Conservation (phyloP, 2,113 vertebrate genomes). For the Mobula hypostoma region DNA sequence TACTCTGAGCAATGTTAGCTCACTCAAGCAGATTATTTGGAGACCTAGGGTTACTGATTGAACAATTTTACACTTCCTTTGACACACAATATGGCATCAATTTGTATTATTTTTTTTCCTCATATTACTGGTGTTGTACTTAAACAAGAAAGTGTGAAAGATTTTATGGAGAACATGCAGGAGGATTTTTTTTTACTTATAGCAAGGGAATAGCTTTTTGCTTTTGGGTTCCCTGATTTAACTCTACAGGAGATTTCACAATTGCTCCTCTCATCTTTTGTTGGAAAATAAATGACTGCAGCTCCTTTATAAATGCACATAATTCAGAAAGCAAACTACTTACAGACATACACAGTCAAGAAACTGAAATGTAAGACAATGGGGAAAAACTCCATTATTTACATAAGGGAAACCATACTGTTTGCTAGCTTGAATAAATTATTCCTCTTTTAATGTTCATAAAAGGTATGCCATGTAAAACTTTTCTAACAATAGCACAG, state of each 20-base stretch:
- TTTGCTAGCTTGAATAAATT: conserved; percentile 38
- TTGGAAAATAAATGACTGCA: conserved; percentile 26
- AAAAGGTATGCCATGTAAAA: conserved; percentile 8
- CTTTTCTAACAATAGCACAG: not conserved
- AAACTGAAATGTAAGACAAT: conserved; percentile 51
- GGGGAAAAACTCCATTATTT: conserved; percentile 54
- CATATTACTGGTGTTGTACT: not conserved
- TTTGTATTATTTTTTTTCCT: not conserved
- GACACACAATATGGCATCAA: not conserved
- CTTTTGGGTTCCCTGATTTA: conserved; percentile 27
- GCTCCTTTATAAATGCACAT: conserved; percentile 14
- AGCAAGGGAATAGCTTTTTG: not conserved
- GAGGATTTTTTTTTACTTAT: not conserved
- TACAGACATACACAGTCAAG: conserved; percentile 47
- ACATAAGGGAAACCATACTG: conserved; percentile 47
- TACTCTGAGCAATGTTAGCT: not conserved
- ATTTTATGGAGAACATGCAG: not conserved
- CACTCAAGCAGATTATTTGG: not conserved
- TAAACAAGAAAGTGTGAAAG: not conserved
- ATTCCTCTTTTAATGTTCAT: conserved; percentile 37
- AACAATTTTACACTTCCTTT: not conserved
- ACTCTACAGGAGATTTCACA: conserved; percentile 21
- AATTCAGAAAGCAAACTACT: conserved; percentile 33
- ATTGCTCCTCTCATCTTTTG: conserved; percentile 17
- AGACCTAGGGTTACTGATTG: not conserved